phyloP scores from a whole-genome alignment of 1,140 invertebrate species.

The Brachionus plicatilis region DNA sequence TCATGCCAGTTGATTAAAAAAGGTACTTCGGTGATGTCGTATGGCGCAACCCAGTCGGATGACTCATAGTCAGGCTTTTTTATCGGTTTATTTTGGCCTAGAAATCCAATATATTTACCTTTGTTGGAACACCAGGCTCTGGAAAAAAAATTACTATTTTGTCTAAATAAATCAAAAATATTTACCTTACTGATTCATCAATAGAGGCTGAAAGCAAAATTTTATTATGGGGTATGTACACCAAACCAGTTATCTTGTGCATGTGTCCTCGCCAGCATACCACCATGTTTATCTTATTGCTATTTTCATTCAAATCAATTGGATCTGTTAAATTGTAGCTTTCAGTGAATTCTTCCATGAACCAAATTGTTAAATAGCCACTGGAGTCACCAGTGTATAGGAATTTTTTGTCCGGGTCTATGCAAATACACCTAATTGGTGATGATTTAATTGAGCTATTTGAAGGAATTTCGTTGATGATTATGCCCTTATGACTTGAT shows the following conservation, averaged over 20 bases:
- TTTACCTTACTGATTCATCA: slow-evolving; percentile 53
- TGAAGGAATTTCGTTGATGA: not conserved
- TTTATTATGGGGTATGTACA: slow-evolving; percentile 46
- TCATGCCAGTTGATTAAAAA: not conserved
- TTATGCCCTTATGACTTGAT: not conserved
- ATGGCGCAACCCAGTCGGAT: slow-evolving; percentile 45
- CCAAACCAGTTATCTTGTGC: slow-evolving; percentile 48
- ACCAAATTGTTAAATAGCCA: slow-evolving; percentile 52
- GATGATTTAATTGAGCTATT: not conserved
- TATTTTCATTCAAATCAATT: slow-evolving; percentile 41
- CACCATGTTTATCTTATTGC: slow-evolving; percentile 45
- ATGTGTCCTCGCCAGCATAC: slow-evolving; percentile 52
- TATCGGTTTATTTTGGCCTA: slow-evolving; percentile 49
- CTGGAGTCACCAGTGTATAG: slow-evolving; percentile 43
- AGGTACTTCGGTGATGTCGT: slow-evolving; percentile 52
- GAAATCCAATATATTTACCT: slow-evolving; percentile 52
- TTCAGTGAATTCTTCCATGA: slow-evolving; percentile 48
- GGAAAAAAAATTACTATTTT: too few relatives aligned
- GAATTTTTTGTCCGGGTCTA: not conserved
- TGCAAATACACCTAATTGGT: not conserved
- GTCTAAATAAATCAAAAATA: not conserved
- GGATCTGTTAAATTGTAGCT: slow-evolving; percentile 45
- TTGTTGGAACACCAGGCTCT: slow-evolving; percentile 52
- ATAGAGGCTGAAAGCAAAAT: slow-evolving; percentile 49
- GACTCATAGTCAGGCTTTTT: slow-evolving; percentile 47